These are phyloP conservation scores for Halesus radiatus DNA, from an alignment of 1,140 invertebrate species.

Conservation along the genomic window DNA sequence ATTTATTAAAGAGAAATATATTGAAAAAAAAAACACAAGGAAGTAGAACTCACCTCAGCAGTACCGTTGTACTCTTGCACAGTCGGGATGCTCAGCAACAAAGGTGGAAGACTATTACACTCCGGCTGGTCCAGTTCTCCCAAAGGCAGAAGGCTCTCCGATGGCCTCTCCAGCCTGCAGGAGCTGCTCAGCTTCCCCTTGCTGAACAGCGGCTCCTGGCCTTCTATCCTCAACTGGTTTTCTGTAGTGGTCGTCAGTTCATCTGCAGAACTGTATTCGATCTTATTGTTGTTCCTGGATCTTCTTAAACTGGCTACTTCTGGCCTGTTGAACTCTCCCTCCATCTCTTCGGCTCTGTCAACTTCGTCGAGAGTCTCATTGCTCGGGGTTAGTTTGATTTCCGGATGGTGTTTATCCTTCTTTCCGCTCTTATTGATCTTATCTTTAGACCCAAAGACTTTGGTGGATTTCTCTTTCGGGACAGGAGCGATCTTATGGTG, in stretches of 20 bases:
- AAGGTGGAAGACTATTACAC: conserved; percentile 53
- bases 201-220: conserved; percentile 4
- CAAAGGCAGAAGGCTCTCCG: conserved; percentile 19
- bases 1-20: too few relatives aligned
- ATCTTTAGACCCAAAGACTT: conserved; percentile 69
- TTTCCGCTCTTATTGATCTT: conserved; percentile 67
- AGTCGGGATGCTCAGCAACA: conserved; percentile 34
- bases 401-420: conserved; percentile 61
- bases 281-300: conserved; percentile 53
- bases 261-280: conserved; percentile 51
- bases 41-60: conserved; percentile 24
- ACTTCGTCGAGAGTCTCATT: conserved; percentile 51
- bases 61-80: conserved; percentile 46
- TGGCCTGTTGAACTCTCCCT: conserved; percentile 30
- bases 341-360: conserved; percentile 39
- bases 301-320: conserved; percentile 46
- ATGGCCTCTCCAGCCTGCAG: conserved; percentile 33
- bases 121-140: conserved; percentile 36
- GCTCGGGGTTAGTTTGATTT: conserved; percentile 39
- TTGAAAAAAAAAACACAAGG: too few relatives aligned
- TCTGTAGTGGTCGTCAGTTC: conserved; percentile 20
- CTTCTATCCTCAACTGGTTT: background rate
- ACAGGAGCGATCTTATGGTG: conserved; percentile 71
- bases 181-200: conserved; percentile 23
- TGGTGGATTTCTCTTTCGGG: conserved; percentile 65